Base-by-base conservation (phyloP, 1,140 invertebrate genomes). In the Hylaeus anthracinus region DNA sequence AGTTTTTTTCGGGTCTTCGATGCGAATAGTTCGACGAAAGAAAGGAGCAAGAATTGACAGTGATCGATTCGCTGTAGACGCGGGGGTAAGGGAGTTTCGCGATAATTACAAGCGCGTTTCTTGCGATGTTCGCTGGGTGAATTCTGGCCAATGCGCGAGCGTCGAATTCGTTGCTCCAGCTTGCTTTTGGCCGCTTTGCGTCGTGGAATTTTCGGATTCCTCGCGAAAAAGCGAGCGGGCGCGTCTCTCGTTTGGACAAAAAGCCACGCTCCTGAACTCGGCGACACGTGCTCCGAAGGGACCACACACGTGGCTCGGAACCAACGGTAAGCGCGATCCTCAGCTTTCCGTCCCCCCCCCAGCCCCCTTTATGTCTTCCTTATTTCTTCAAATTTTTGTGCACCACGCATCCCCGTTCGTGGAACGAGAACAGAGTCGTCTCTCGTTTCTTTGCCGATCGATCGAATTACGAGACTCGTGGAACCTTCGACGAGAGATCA, bases 221-320 rank as follows among this genome's bases (percentile, higher is more conserved):
- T 58, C 61, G 74, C 72, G 82, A 89, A 90, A 90, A 92, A 91
- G 86, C 51, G 6, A 53, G 39, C 45, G 45, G n/a, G 79, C 74
- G 79, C 70, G 78, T 87, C 83, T 73, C 72, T 64, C 66, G 61
- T 45, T 14, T 45, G 81, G 76, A 84, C 85, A 91, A 92, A 91
- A 91, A 92, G 84, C 64, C 61, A 63, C 65, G 81, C 61, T 65
- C 63, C 65, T 70, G 81, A 78, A 66, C 67, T 15, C 48, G 15
- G 41, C 86, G 85, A 91, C 90, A 91, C 91, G 88, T 90, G 90
- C 86, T 89, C 60, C 55, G 66, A 51, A 39, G 56, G 58, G 90
- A 92, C 91, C 90, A 92, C 91, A 92, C 90, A 91, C 90, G 83
- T 89, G 81, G 89, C 85, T 60, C 72, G 43, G 12, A 70, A 58